Evolutionary conservation across 2,113 vertebrate species (phyloP).

Genomic region (Vicugna pacos): DNA sequence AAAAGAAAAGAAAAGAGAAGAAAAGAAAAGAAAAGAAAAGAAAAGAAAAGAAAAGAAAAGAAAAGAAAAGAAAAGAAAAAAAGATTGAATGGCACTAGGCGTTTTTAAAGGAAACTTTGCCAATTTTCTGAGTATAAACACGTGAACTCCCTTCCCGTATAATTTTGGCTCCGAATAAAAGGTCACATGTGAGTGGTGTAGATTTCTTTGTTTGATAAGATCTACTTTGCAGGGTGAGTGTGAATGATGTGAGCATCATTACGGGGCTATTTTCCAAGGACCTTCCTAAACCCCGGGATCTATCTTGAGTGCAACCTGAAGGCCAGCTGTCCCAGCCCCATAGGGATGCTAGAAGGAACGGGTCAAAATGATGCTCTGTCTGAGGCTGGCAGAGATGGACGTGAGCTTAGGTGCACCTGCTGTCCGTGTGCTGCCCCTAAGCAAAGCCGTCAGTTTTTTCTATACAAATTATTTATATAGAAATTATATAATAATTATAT

Average conservation of each 20-base stretch:
- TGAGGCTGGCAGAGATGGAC: fast-evolving
- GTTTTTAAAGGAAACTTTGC: conserved; percentile 66
- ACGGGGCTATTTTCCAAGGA: not conserved
- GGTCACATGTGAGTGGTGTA: conserved; percentile 11
- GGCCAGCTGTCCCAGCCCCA: not conserved
- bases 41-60: not conserved
- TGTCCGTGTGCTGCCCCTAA: no score
- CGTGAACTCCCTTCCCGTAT: conserved; percentile 58
- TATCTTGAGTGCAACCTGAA: not conserved
- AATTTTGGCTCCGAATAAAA: conserved; percentile 63
- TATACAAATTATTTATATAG: no score
- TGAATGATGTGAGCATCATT: conserved; percentile 9
- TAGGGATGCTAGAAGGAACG: fast-evolving
- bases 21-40: not conserved
- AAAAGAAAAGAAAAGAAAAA: not conserved
- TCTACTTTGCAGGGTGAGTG: not conserved
- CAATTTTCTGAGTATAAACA: conserved; percentile 68
- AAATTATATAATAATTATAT: no score
- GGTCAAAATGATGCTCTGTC: not conserved
- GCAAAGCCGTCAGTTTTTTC: no score
- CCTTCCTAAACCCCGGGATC: not conserved
- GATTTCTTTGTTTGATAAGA: conserved; percentile 63
- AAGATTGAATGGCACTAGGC: conserved; percentile 54
- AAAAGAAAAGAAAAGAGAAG: no score
- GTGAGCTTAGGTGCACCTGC: no score